These are phyloP conservation scores for Rhyacophila evoluta DNA, from an alignment of 2,888 invertebrate genomes.

Conservation along the genomic window DNA sequence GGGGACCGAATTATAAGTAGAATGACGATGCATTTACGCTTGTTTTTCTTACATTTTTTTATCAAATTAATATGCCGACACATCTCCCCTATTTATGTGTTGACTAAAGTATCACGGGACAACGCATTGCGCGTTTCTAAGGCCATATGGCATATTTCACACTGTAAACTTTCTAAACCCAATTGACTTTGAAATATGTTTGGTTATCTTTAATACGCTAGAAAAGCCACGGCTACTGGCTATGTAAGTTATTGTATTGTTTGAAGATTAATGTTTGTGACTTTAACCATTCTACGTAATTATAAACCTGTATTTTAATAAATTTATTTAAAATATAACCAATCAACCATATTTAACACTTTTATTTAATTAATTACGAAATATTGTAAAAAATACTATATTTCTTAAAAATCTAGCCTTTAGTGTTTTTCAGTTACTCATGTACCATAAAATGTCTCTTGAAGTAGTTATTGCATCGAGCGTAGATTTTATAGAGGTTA, in stretches of 20 bases:
- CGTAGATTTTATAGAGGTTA: too few relatives aligned
- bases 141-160: constrained; percentile 48
- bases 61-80: constrained; percentile 30
- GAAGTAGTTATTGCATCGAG: too few relatives aligned
- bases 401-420: too few relatives aligned
- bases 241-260: background rate
- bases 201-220: constrained; percentile 37
- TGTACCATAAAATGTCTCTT: too few relatives aligned
- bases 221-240: constrained; percentile 22
- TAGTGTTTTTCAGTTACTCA: too few relatives aligned
- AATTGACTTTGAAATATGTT: constrained; percentile 43
- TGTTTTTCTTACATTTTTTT: background rate
- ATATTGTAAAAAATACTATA: too few relatives aligned
- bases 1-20: background rate
- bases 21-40: constrained; percentile 14
- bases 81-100: constrained; percentile 29
- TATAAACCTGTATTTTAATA: too few relatives aligned
- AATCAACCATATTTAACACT: too few relatives aligned
- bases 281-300: too few relatives aligned
- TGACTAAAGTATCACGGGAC: constrained; percentile 10
- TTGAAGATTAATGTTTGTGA: background rate
- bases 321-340: too few relatives aligned
- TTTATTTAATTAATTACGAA: too few relatives aligned
- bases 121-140: background rate
- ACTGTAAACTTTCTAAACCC: constrained; percentile 40